Conservation (phyloP, 1,140 invertebrate species). For the Portunus trituberculatus region DNA sequence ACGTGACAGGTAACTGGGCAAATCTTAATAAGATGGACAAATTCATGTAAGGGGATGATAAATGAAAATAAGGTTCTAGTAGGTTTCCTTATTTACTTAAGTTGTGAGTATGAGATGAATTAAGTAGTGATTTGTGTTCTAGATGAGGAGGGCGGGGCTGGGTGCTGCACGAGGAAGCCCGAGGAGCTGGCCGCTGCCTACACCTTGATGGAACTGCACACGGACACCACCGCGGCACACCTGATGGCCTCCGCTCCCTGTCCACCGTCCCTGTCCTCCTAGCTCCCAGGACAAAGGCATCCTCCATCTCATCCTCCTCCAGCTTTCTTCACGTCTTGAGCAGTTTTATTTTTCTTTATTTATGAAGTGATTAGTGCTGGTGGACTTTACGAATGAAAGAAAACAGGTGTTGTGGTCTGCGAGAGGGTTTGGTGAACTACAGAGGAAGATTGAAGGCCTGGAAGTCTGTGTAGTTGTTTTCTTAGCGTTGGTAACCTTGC, state of each 20-base stretch:
- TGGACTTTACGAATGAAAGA: not conserved
- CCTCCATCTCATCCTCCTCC: not conserved
- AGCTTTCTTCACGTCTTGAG: not conserved
- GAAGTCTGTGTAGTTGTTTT: not conserved
- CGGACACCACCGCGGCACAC: not conserved
- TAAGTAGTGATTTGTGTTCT: not conserved
- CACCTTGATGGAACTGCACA: conserved; percentile 61
- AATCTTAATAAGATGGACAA: too few species aligned
- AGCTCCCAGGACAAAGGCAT: not conserved
- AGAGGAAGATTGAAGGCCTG: not conserved
- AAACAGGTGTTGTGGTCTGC: not conserved
- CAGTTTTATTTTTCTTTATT: too few species aligned
- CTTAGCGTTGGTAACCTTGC: too few species aligned
- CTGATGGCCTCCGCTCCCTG: not conserved
- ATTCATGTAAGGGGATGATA: too few species aligned
- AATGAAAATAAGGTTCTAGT: too few species aligned
- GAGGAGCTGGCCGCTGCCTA: conserved; percentile 71
- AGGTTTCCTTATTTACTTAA: too few species aligned
- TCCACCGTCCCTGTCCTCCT: not conserved
- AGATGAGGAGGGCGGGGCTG: conserved; percentile 52
- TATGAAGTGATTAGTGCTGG: too few species aligned
- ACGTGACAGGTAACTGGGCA: too few species aligned
- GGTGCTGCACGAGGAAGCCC: conserved; percentile 30
- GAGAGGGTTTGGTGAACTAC: not conserved
- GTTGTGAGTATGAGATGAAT: too few species aligned